Conservation (phyloP, 2,888 invertebrate species). For the Erebia ligea region DNA sequence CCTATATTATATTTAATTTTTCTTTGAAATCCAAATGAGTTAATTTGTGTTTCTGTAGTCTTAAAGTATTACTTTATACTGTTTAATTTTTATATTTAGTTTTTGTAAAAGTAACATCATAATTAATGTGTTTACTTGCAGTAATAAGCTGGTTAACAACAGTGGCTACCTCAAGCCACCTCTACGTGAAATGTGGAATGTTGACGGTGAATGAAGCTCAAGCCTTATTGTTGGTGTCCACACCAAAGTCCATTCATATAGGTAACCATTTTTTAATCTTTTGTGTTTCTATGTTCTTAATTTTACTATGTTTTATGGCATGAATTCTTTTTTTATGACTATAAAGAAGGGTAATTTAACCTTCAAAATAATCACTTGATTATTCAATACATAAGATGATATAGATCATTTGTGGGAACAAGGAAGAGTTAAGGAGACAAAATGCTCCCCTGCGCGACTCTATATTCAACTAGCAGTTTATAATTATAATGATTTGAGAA, state of each 20-base stretch:
- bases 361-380: neutral
- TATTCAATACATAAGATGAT: neutral
- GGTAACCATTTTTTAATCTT: slow-evolving; percentile 38
- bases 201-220: slow-evolving; percentile 50
- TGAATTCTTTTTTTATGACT: too few relatives aligned
- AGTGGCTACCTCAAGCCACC: slow-evolving; percentile 50
- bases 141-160: slow-evolving; percentile 50
- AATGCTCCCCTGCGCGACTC: neutral
- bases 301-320: too few relatives aligned
- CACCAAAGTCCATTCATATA: slow-evolving; percentile 51
- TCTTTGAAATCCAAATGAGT: too few relatives aligned
- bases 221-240: slow-evolving; percentile 52
- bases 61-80: neutral
- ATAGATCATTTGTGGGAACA: neutral
- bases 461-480: neutral
- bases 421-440: neutral
- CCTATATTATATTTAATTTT: too few relatives aligned
- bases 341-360: neutral
- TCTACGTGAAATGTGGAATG: slow-evolving; percentile 55
- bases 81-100: neutral
- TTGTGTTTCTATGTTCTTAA: too few relatives aligned
- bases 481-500: neutral
- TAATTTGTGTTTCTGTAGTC: too few relatives aligned
- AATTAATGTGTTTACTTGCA: slow-evolving; percentile 26
- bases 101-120: neutral